A percentile compares a stretch with the other conserved stretches of the same genome.
These are phyloP conservation scores for Sandelia bainsii DNA, from an alignment of 2,797 vertebrate species.

Conservation along the genomic window DNA sequence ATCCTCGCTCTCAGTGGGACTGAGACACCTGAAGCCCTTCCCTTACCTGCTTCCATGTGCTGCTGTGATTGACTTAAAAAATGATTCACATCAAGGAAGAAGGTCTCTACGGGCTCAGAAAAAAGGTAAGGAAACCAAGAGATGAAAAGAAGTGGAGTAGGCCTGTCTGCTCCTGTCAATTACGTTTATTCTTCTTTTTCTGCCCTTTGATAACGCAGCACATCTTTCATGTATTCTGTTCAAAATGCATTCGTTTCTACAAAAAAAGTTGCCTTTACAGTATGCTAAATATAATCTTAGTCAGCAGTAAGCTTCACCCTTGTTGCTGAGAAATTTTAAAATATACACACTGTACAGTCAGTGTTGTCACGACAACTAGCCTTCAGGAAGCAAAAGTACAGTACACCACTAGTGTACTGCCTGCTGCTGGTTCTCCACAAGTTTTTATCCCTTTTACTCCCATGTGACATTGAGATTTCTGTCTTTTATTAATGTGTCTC, in stretches of 20 bases:
- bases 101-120: slow-evolving; percentile 41
- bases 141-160: slow-evolving; percentile 52
- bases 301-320: slow-evolving; percentile 40
- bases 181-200: slow-evolving; percentile 38
- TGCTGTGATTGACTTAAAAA: slow-evolving; percentile 60
- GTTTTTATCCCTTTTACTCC: slow-evolving; percentile 1
- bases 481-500: slow-evolving; percentile 39
- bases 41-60: slow-evolving; percentile 42
- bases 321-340: slow-evolving; percentile 18
- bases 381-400: slow-evolving; percentile 14
- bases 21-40: slow-evolving; percentile 50
- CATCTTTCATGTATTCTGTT: slow-evolving; percentile 55
- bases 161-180: slow-evolving; percentile 55
- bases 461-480: slow-evolving; percentile 29
- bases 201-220: slow-evolving; percentile 44
- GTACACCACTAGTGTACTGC: background rate
- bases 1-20: slow-evolving; percentile 55
- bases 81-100: slow-evolving; percentile 59
- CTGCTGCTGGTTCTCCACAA: background rate
- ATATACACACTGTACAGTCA: slow-evolving; percentile 21
- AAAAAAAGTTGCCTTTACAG: slow-evolving; percentile 37
- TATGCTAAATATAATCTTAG: slow-evolving; percentile 52
- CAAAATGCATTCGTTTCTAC: slow-evolving; percentile 62
- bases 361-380: slow-evolving; percentile 38
- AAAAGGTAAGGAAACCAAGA: slow-evolving; percentile 44